Evolutionary conservation across 2,888 invertebrate genomes (phyloP).

Genomic region (Xestia rhomboidea): DNA sequence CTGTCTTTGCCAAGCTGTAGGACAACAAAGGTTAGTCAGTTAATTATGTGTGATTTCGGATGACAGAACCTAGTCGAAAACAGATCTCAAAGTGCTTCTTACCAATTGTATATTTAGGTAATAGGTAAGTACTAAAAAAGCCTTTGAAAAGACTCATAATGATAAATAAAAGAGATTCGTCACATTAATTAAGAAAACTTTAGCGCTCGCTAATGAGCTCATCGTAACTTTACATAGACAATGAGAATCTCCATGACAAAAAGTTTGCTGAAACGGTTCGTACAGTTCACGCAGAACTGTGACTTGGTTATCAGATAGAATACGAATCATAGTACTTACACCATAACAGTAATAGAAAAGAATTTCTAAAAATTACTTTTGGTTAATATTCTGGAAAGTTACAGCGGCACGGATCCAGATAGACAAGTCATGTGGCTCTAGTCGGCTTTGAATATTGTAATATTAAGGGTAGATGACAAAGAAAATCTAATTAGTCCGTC

Average conservation of each 20-base stretch:
- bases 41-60: background rate
- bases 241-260: constrained; percentile 6
- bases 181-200: constrained; percentile 20
- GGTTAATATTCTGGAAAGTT: background rate
- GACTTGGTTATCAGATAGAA: background rate
- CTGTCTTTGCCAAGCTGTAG: background rate
- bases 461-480: too few relatives aligned
- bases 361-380: background rate
- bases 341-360: background rate
- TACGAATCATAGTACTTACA: background rate
- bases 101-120: background rate
- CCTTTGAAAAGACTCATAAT: background rate
- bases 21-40: background rate
- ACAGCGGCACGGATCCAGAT: too few relatives aligned
- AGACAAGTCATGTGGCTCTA: too few relatives aligned
- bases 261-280: background rate
- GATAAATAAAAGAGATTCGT: background rate
- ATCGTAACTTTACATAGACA: constrained; percentile 25
- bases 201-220: constrained; percentile 38
- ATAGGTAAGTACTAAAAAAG: background rate
- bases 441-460: too few relatives aligned
- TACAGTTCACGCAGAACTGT: background rate
- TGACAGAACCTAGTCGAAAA: too few relatives aligned
- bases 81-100: background rate
- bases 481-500: too few relatives aligned